A percentile compares a stretch with the other conserved stretches of the same genome.
Evolutionary conservation across 2,113 vertebrate species (phyloP).

Genomic region (Malaclemys terrapin): DNA sequence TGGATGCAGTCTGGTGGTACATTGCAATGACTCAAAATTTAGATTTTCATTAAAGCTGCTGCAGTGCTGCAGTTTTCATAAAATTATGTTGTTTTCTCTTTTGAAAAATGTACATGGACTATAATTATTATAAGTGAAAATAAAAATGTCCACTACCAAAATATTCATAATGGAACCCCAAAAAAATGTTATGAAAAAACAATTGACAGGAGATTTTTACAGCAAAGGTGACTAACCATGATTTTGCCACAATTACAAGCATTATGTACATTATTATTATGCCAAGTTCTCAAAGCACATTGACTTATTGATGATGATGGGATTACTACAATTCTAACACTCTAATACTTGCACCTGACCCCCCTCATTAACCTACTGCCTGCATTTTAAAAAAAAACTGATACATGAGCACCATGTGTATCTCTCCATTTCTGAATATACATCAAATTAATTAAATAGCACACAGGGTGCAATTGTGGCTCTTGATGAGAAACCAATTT

Average conservation of each 20-base stretch:
- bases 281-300: constrained; percentile 5
- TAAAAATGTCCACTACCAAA: neutral
- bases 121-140: neutral
- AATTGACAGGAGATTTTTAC: neutral
- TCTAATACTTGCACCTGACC: constrained; percentile 1
- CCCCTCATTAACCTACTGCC: neutral
- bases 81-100: neutral
- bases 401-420: neutral
- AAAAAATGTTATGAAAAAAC: neutral
- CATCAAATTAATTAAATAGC: constrained; percentile 31
- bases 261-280: constrained; percentile 6
- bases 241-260: neutral
- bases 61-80: neutral
- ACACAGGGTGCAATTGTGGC: neutral
- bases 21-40: neutral
- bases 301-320: neutral
- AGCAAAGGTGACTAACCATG: neutral
- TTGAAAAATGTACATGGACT: neutral
- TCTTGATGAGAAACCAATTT: neutral
- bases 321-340: constrained; percentile 9
- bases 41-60: neutral
- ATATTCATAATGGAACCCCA: neutral
- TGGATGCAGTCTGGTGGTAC: neutral
- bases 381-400: neutral
- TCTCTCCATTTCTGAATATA: constrained; percentile 22